phyloP scores from a whole-genome alignment of 2,888 invertebrate species.

The Lasius platythorax region DNA sequence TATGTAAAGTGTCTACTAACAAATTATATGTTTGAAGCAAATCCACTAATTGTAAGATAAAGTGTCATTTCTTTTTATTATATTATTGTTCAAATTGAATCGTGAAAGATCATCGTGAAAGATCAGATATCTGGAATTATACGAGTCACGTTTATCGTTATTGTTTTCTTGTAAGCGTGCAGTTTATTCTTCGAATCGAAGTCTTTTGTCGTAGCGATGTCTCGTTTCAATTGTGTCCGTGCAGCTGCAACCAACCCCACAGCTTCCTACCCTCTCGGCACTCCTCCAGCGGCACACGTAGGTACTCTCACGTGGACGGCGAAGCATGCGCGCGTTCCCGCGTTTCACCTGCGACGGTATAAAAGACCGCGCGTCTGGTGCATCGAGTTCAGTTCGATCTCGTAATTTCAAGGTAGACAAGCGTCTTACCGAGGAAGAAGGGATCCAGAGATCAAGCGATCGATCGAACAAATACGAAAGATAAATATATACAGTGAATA shows the following conservation, averaged over 20 bases:
- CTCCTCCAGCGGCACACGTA: constrained; percentile 4
- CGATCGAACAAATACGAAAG: not conserved
- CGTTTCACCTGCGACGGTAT: constrained; percentile 72
- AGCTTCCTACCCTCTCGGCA: not conserved
- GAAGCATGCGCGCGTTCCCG: constrained; percentile 75
- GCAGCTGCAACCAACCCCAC: not conserved
- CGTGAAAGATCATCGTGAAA: not conserved
- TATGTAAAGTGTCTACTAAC: no score
- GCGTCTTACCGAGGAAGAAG: not conserved
- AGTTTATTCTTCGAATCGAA: not conserved
- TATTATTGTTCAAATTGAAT: not conserved
- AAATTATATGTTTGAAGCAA: no score
- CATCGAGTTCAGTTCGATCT: constrained; percentile 77
- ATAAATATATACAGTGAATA: not conserved
- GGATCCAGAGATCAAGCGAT: not conserved
- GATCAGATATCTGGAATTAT: not conserved
- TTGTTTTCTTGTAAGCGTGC: no score
- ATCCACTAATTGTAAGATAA: no score
- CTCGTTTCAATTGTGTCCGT: not conserved
- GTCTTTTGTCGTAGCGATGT: not conserved
- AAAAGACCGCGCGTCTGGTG: constrained; percentile 76
- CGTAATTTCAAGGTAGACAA: constrained; percentile 58
- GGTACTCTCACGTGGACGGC: constrained; percentile 70
- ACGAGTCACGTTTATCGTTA: not conserved
- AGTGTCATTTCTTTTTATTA: not conserved